A percentile compares a stretch with the other conserved stretches of the same genome.
Conservation (phyloP, 2,797 vertebrate genomes). For the Sebastes flavidus region DNA sequence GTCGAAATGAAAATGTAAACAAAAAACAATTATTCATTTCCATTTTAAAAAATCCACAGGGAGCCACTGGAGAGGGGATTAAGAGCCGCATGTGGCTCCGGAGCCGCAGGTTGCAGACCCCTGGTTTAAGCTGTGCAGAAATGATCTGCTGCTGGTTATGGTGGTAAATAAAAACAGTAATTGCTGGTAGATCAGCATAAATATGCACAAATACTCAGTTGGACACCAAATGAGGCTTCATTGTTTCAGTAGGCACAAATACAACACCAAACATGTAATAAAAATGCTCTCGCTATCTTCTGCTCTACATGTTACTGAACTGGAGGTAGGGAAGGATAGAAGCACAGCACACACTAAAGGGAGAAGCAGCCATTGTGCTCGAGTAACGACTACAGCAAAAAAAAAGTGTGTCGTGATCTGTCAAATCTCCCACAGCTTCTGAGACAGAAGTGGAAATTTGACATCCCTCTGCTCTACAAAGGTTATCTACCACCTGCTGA, state of each 20-base stretch:
- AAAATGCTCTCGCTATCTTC: conserved; percentile 1
- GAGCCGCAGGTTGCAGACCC: no score
- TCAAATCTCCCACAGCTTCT: conserved; percentile 63
- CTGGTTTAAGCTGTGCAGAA: neutral
- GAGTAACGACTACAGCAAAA: conserved; percentile 26
- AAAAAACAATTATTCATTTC: no score
- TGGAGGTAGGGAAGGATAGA: neutral
- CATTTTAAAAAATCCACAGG: no score
- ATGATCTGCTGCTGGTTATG: neutral
- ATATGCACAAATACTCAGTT: conserved; percentile 1
- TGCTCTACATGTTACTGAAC: conserved; percentile 20
- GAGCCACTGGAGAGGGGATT: no score
- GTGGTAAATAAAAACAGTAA: neutral
- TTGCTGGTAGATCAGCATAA: neutral
- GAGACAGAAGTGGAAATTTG: conserved; percentile 60
- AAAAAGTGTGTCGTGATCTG: conserved; percentile 50
- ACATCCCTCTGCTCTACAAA: conserved; percentile 60
- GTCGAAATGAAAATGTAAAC: no score
- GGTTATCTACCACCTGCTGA: conserved; percentile 67
- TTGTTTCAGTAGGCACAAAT: neutral
- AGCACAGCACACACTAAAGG: conserved; percentile 27
- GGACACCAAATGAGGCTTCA: neutral
- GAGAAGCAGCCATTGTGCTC: conserved; percentile 22
- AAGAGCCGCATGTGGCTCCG: no score
- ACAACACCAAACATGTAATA: conserved; percentile 19